phyloP scores from a whole-genome alignment of 1,140 invertebrate genomes.

The Heliconius hewitsoni region DNA sequence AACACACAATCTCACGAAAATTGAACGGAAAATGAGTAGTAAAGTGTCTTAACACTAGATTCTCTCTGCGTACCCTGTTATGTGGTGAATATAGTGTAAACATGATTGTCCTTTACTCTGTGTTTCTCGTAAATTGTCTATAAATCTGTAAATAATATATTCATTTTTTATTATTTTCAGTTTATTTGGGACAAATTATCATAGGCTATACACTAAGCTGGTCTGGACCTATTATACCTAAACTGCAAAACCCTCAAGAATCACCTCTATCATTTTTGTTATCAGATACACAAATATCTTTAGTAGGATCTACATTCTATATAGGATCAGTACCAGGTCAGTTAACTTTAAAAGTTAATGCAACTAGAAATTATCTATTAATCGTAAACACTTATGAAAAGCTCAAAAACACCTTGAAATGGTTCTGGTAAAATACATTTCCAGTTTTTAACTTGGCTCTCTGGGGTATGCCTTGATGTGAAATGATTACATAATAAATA shows the following conservation, averaged over 20 bases:
- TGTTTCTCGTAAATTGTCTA: not conserved
- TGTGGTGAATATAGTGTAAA: no score
- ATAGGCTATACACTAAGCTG: slow-evolving; percentile 33
- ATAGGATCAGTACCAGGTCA: slow-evolving; percentile 29
- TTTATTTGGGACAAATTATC: slow-evolving; percentile 42
- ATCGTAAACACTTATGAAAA: no score
- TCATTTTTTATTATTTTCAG: slow-evolving; percentile 22
- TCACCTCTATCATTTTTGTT: slow-evolving; percentile 34
- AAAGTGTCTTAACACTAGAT: no score
- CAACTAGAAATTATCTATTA: no score
- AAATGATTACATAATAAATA: not conserved
- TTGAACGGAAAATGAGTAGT: no score
- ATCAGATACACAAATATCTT: slow-evolving; percentile 32
- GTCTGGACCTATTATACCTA: slow-evolving; percentile 42
- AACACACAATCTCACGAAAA: no score
- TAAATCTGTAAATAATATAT: not conserved
- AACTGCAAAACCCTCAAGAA: slow-evolving; percentile 33
- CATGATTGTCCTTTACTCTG: no score
- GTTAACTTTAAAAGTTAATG: not conserved
- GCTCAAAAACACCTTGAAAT: no score
- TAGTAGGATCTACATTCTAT: slow-evolving; percentile 39
- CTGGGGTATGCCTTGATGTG: no score
- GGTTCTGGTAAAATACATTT: no score
- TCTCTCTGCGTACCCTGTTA: no score
- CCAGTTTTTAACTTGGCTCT: no score